Evolutionary conservation across 2,797 vertebrate genomes (phyloP), one percentile per base, ranked within the genome.

Genomic region (Phrynocephalus vlangalii): DNA sequence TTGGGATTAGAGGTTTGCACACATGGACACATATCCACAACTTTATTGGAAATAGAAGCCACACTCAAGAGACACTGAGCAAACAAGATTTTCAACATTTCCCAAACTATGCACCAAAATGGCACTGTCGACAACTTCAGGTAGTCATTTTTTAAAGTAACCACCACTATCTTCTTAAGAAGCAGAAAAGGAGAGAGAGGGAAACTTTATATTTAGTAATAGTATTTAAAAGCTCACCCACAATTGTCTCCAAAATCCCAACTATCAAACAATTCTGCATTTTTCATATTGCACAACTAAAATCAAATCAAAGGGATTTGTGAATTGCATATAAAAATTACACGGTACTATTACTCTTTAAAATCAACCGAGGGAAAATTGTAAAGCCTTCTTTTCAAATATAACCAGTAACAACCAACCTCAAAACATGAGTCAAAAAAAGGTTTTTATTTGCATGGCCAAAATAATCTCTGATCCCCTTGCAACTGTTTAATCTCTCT

Each of bases 361-460:
- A 96, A 96, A 94, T 95, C 92, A 96, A 93, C 82, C 89, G 79
- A 56, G 72, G 85, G 90, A 91, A 91, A 95, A 92, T 93, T 93
- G 92, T 94, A 95, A 92, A 95, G 95, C 82, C 86, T 87, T 83
- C 13, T 56, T 63, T 84, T 85, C 68, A 56, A 91, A 84, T 91
- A 94, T 93, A 93, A 95, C 93, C 95, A 94, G 89, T 94, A 66
- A 96, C 93, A 96, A 94, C 92, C 93, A 95, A 91, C 90, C 30
- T 85, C 91, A 90, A 95, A 95, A 91, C 20, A 68, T 89, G 92
- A 94, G 96, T 94, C 91, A 94, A 93, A 92, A 60, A 71, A 93
- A 93, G 95, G 96, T 96, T 97, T 97, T 97, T 97, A 97, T 97
- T 97, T 97, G 97, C 97, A 97, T 95, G 97, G 96, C 96, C 95